Base-by-base conservation (phyloP, 2,113 vertebrate genomes). In the Physeter macrocephalus region DNA sequence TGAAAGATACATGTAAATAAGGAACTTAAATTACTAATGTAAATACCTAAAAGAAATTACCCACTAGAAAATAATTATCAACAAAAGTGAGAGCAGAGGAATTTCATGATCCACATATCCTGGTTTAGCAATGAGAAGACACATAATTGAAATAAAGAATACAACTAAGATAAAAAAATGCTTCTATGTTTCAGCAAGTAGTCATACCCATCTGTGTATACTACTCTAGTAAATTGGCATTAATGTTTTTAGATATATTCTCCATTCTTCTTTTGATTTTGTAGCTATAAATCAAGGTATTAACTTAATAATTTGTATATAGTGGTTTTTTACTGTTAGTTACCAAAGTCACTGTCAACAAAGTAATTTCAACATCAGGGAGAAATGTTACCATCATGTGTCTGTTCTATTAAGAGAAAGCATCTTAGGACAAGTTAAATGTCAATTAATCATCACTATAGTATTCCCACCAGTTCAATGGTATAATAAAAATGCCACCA, bases 371-470 rank as follows among this genome's bases (percentile, higher is more conserved):
- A 81, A 88, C 39, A 96, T 85, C 43, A 95, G 43, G n/a, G n/a
- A 95, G 96, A 97, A 97, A 95, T 94, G 25, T 54, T 96, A 93
- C 69, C 81, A 59, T 95, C 91, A 89, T 31, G 62, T 80, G 66
- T 97, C 85, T 82, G 46, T 88, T 94, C 72, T 96, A 96, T 94
- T 97, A 98, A 96, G 39, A 0, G 0, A 7, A 80, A 83, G 41
- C 80, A 89, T 96, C 88, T 95, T 69, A 85, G 49, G 92, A 88
- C 82, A 94, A 96, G 94, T 94, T 95, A 96, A 96, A 97, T 95
- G 95, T 98, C 95, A 98, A 88, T 97, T 98, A 95, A 0, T 27
- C 92, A 81, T 85, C 97, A 93, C 96, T 93, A 94, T 95, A 90
- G 57, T 88, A 97, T 96, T 97, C 91, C 86, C 80, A 78, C 75